phyloP scores from a whole-genome alignment of 2,888 invertebrate genomes.

The Sclerodermus sp. region DNA sequence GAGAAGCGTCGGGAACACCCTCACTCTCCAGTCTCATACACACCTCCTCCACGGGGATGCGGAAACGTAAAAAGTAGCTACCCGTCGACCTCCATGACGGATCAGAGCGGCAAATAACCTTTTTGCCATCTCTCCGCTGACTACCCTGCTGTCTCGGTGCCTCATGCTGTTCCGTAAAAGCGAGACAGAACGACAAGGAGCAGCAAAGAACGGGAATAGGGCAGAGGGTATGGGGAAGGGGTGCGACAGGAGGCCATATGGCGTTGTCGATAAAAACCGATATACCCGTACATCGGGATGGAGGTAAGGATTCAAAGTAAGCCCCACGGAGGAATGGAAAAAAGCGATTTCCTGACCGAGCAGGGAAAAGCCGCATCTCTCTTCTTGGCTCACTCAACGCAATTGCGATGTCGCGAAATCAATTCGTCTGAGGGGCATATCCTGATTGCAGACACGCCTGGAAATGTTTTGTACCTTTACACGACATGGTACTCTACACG shows the following conservation, averaged over 20 bases:
- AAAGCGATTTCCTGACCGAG: too few relatives aligned
- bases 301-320: not conserved
- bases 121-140: conserved; percentile 29
- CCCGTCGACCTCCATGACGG: conserved; percentile 32
- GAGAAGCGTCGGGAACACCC: not conserved
- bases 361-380: too few relatives aligned
- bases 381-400: too few relatives aligned
- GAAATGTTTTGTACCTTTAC: too few relatives aligned
- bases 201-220: too few relatives aligned
- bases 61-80: conserved; percentile 29
- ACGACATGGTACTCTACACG: too few relatives aligned
- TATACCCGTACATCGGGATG: not conserved
- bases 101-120: conserved; percentile 39
- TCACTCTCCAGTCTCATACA: not conserved
- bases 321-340: too few relatives aligned
- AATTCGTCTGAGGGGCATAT: too few relatives aligned
- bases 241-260: not conserved
- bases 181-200: too few relatives aligned
- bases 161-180: not conserved
- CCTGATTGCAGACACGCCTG: too few relatives aligned
- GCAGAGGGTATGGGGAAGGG: not conserved
- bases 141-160: conserved; percentile 17
- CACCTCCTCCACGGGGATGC: not conserved
- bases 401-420: too few relatives aligned
- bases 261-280: not conserved